These are phyloP conservation scores for Oceanodroma tethys DNA, from an alignment of 2,113 vertebrate genomes.

Conservation along the genomic window DNA sequence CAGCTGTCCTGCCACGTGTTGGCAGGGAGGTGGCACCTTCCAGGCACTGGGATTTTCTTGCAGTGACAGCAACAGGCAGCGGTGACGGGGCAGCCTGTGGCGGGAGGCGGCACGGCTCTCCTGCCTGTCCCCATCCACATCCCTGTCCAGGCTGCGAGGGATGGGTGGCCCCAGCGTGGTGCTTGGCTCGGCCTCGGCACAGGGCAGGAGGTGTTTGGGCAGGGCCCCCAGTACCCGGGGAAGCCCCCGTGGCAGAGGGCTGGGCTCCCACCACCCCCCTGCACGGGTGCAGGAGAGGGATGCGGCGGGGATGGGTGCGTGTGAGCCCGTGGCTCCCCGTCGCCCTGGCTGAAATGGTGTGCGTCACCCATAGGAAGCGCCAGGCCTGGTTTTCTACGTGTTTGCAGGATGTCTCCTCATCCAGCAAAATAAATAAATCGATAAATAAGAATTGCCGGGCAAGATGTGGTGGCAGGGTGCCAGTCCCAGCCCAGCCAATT, in stretches of 20 bases:
- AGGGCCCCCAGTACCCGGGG: neutral
- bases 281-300: neutral
- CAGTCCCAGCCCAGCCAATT: conserved; percentile 29
- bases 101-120: neutral
- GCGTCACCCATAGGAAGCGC: neutral
- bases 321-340: fast-evolving
- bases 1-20: fast-evolving
- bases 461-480: conserved; percentile 15
- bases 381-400: neutral
- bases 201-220: neutral
- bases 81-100: fast-evolving
- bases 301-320: fast-evolving
- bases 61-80: neutral
- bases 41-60: neutral
- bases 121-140: neutral
- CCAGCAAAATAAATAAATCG: conserved; percentile 5
- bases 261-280: neutral
- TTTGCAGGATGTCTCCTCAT: conserved; percentile 31
- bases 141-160: neutral
- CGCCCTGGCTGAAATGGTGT: fast-evolving
- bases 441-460: conserved; percentile 1
- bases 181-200: neutral
- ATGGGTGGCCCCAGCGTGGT: neutral
- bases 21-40: neutral
- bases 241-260: neutral